Percentiles rank a stretch among this genome's conserved stretches.
These are phyloP conservation scores for Macrosoma leucophasiata DNA, from an alignment of 2,888 invertebrate species.

Conservation along the genomic window DNA sequence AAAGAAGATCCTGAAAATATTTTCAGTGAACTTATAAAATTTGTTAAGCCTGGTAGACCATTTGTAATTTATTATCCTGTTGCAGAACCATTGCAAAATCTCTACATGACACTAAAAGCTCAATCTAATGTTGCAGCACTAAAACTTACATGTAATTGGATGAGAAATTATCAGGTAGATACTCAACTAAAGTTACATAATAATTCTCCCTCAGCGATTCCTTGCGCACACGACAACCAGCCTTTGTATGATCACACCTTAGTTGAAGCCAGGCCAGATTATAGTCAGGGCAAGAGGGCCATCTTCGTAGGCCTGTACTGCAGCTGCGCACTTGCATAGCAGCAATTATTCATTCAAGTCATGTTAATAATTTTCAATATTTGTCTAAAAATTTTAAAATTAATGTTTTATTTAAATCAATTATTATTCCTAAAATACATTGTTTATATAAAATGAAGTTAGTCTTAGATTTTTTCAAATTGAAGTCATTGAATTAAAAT, in stretches of 20 bases:
- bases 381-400: slow-evolving; percentile 1
- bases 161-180: slow-evolving; percentile 93
- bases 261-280: too few relatives aligned
- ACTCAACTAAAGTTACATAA: too few relatives aligned
- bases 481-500: too few relatives aligned
- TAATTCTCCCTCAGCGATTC: too few relatives aligned
- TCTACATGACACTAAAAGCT: slow-evolving; percentile 86
- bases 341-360: too few relatives aligned
- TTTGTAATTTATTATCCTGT: slow-evolving; percentile 89
- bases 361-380: slow-evolving; percentile 1
- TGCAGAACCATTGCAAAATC: slow-evolving; percentile 89
- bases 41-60: slow-evolving; percentile 87
- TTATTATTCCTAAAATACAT: background rate
- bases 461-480: too few relatives aligned
- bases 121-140: slow-evolving; percentile 83
- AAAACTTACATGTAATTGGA: slow-evolving; percentile 89
- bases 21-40: slow-evolving; percentile 82
- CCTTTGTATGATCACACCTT: too few relatives aligned
- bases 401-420: background rate
- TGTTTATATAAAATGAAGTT: too few relatives aligned
- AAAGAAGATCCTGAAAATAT: slow-evolving; percentile 92
- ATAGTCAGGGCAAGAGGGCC: too few relatives aligned
- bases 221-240: too few relatives aligned
- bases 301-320: too few relatives aligned
- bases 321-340: too few relatives aligned